These are phyloP conservation scores for Chinchilla lanigera DNA, from an alignment of 2,113 vertebrate genomes.

Conservation along the genomic window DNA sequence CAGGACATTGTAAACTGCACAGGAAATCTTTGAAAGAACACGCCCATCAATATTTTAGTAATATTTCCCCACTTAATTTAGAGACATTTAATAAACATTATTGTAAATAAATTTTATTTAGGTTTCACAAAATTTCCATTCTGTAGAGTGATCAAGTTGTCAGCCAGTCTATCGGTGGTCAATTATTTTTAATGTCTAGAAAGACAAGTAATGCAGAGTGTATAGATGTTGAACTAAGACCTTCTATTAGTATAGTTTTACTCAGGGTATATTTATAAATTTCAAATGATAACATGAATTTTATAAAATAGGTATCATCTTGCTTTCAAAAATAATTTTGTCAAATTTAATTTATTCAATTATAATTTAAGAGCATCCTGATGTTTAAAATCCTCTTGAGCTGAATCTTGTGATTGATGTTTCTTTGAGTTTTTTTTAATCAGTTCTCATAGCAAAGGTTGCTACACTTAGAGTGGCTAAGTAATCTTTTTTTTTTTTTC, in stretches of 20 bases:
- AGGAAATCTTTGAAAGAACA: neutral
- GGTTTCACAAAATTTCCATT: neutral
- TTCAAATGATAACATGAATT: neutral
- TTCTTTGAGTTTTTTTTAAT: neutral
- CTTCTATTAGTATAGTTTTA: neutral
- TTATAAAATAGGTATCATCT: neutral
- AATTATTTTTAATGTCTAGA: neutral
- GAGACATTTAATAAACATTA: neutral
- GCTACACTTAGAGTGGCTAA: neutral
- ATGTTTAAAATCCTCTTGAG: neutral
- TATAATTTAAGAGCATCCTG: neutral
- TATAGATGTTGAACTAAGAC: neutral
- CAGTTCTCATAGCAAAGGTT: neutral
- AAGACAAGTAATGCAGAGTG: neutral
- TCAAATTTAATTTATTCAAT: neutral
- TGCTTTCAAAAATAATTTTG: constrained; percentile 26
- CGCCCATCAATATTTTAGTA: neutral
- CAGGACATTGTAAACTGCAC: neutral
- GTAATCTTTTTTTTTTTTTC: too few species aligned
- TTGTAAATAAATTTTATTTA: neutral
- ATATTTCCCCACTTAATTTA: neutral
- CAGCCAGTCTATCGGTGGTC: neutral
- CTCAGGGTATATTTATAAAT: neutral
- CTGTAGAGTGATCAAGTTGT: neutral
- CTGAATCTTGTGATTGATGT: neutral